Evolutionary conservation across 2,113 vertebrate genomes (phyloP), one percentile per base, ranked within the genome.

Genomic region (Chloropsis cyanopogon): DNA sequence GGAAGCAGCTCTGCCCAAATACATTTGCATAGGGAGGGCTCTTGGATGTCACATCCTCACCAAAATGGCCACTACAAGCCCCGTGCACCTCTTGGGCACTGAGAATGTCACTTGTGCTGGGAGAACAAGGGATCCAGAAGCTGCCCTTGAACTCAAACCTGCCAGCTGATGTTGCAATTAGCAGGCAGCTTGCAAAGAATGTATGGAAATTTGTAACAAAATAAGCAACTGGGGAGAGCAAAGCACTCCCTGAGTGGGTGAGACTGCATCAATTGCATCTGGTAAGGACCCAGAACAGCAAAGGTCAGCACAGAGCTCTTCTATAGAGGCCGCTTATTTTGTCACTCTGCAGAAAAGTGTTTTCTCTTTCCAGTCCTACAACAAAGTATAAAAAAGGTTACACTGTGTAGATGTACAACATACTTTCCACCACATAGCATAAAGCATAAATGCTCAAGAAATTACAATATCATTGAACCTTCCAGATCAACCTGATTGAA

Each of bases 71-170:
- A 8, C 42, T 26, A 19, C 5, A 7, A 78, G 52, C 18, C 24
- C 73, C 0, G 0, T 6, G 44, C 2, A 1, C 14, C 52, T 73
- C 37, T 50, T 59, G 1, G 1, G 35, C 4, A 2, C 11, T 1
- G 4, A 56, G 24, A 73, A 75, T 6, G 11, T 47, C 29, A 47
- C 11, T 22, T 60, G 33, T 1, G 9, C 44, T 44, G 0, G 0
- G 35, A 63, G 35, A 86, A 20, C 20, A 10, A 18, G 28, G 14
- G 12, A 28, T 35, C 33, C 41, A 47, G n/a, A 18, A 46, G 41
- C 49, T 82, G 52, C 42, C 71, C 59, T 85, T 5, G 0, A 73
- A 86, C 54, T 54, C 35, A 22, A 37, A 3, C 25, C 29, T 66
- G 35, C 59, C 82, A 88, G 86, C 44, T 69, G 54, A 66, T 11